Percentiles rank a stretch among this genome's conserved stretches.
Evolutionary conservation across 2,888 invertebrate species (phyloP).

Genomic region (Plebejus melissa): DNA sequence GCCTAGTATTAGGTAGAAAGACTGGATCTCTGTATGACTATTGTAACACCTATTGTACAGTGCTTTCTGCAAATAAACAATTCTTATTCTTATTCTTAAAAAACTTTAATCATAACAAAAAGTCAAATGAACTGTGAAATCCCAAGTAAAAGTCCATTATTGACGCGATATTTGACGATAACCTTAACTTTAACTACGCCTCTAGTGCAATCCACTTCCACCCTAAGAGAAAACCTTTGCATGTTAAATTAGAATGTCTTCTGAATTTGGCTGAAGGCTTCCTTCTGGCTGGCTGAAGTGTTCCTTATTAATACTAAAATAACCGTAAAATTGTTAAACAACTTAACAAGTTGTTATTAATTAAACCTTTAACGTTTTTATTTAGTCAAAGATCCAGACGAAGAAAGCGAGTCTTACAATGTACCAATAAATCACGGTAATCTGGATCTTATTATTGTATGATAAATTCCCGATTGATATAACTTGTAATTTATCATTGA

Average conservation of each 20-base stretch:
- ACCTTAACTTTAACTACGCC: too few relatives aligned
- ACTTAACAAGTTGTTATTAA: not conserved
- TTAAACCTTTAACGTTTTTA: constrained; percentile 1
- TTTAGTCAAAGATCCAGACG: not conserved
- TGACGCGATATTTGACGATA: too few relatives aligned
- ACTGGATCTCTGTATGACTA: too few relatives aligned
- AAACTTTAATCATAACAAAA: too few relatives aligned
- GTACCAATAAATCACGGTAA: constrained; percentile 31
- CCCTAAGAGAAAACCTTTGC: not conserved
- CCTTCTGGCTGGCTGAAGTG: too few relatives aligned
- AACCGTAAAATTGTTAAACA: not conserved
- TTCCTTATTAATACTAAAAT: not conserved
- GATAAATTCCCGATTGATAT: constrained; percentile 74
- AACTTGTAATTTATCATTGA: constrained; percentile 54
- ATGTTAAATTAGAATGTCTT: not conserved
- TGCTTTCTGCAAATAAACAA: too few relatives aligned
- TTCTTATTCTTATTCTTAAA: too few relatives aligned
- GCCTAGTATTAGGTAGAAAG: too few relatives aligned
- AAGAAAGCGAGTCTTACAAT: constrained; percentile 14
- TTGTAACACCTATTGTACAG: too few relatives aligned
- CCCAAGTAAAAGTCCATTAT: too few relatives aligned
- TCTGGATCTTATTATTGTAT: constrained; percentile 51
- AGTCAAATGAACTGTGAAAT: too few relatives aligned
- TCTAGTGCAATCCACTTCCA: too few relatives aligned
- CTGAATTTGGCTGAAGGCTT: not conserved